Evolutionary conservation across 2,797 vertebrate genomes (phyloP).

Genomic region (Xenops minutus): DNA sequence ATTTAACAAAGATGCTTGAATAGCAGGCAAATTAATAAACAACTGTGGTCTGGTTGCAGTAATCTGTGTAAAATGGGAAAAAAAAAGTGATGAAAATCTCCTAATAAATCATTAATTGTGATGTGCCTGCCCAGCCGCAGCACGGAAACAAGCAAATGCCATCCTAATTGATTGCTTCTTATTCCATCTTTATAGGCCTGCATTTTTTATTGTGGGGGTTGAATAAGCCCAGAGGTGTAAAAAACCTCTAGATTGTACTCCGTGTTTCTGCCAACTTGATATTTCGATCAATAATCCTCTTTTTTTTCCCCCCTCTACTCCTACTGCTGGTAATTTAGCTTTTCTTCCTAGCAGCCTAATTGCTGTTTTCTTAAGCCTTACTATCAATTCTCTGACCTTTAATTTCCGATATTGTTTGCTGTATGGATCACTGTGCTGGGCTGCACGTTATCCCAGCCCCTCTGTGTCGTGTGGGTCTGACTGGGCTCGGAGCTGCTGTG

Average conservation of each 20-base stretch:
- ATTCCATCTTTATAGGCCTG: conserved; percentile 46
- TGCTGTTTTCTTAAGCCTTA: conserved; percentile 62
- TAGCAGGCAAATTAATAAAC: conserved; percentile 17
- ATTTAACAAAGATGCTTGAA: neutral
- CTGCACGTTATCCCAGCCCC: neutral
- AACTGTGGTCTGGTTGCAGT: neutral
- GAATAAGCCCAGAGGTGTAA: conserved; percentile 65
- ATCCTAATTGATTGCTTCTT: conserved; percentile 63
- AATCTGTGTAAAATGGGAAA: neutral
- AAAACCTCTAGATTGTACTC: conserved; percentile 37
- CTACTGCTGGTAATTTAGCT: conserved; percentile 41
- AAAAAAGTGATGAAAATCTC: neutral
- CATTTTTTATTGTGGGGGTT: conserved; percentile 42
- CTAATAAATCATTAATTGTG: conserved; percentile 67
- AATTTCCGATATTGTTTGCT: conserved; percentile 45
- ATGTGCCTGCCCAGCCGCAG: conserved; percentile 53
- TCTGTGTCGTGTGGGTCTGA: fast-evolving
- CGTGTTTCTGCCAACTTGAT: conserved; percentile 49
- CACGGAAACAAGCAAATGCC: conserved; percentile 46
- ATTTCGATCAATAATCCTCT: conserved; percentile 58
- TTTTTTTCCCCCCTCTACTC: fast-evolving
- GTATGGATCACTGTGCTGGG: neutral
- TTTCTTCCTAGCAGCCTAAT: conserved; percentile 58
- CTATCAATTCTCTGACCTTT: conserved; percentile 67
- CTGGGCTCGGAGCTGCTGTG: neutral